Evolutionary conservation across 2,797 vertebrate genomes (phyloP).

Genomic region (Acropternis orthonyx): DNA sequence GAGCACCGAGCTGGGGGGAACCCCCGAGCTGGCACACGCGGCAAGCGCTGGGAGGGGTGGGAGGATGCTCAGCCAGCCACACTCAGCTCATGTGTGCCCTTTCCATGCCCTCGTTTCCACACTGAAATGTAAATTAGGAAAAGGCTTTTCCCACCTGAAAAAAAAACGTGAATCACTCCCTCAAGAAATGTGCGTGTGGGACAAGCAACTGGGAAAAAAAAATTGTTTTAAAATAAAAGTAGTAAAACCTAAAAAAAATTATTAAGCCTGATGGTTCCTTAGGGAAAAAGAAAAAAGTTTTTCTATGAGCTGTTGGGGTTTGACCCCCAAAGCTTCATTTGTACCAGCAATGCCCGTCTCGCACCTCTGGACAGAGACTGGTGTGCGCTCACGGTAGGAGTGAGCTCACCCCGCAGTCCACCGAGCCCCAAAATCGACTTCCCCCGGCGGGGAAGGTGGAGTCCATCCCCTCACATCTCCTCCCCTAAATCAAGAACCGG

Average conservation of each 20-base stretch:
- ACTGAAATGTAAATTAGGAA: not conserved
- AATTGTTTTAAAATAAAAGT: not conserved
- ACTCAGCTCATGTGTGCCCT: accelerated
- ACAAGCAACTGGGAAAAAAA: accelerated
- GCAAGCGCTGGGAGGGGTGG: not conserved
- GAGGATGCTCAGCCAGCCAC: not conserved
- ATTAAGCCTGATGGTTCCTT: not conserved
- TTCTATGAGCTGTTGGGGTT: not conserved
- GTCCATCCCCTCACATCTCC: not conserved
- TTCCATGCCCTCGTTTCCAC: not conserved
- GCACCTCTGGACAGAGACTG: accelerated
- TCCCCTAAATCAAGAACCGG: not conserved
- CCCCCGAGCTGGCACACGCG: accelerated
- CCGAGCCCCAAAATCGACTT: not conserved
- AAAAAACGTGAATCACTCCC: not conserved
- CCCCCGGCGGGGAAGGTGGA: not conserved
- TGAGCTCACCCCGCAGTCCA: not conserved
- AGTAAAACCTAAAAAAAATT: not conserved
- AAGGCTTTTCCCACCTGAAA: not conserved
- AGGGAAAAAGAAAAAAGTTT: accelerated
- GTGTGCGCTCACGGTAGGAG: not conserved
- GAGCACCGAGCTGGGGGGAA: accelerated
- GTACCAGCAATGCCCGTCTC: not conserved
- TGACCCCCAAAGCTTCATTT: not conserved
- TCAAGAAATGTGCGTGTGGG: not conserved